Conservation (phyloP, 2,797 vertebrate species). For the Zalophus californianus region DNA sequence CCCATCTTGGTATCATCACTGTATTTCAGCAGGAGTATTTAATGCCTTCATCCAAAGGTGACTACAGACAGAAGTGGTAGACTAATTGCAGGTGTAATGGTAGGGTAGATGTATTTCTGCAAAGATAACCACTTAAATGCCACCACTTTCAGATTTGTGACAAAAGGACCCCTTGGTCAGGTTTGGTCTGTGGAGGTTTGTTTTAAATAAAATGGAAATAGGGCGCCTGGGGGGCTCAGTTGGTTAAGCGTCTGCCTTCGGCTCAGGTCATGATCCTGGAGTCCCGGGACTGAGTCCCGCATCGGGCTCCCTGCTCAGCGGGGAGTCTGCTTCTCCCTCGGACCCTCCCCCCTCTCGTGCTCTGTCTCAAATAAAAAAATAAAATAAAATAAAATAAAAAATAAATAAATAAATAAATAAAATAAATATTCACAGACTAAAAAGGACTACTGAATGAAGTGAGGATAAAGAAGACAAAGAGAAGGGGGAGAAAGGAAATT, state of each 20-base stretch:
- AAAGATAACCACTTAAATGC: background rate
- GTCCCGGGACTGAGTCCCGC: too few relatives aligned
- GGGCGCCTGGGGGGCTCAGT: too few relatives aligned
- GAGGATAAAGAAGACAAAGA: background rate
- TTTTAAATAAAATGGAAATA: background rate
- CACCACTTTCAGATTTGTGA: background rate
- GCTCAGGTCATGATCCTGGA: too few relatives aligned
- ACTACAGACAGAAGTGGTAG: background rate
- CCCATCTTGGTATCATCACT: background rate
- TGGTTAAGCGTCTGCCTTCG: too few relatives aligned
- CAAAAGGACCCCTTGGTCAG: background rate
- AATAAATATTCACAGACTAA: background rate
- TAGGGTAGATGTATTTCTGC: background rate
- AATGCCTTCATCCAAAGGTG: background rate
- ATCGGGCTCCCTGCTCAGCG: too few relatives aligned
- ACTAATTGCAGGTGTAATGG: background rate
- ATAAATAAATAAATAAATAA: background rate
- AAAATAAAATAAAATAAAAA: too few relatives aligned
- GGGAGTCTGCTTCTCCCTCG: too few relatives aligned
- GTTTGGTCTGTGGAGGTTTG: background rate
- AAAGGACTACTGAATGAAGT: background rate
- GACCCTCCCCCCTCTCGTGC: too few relatives aligned
- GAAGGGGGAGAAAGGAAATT: background rate
- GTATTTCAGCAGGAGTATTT: background rate
- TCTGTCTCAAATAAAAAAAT: too few relatives aligned